Evolutionary conservation across 1,140 invertebrate genomes (phyloP).

Genomic region (Drosophila dunni): DNA sequence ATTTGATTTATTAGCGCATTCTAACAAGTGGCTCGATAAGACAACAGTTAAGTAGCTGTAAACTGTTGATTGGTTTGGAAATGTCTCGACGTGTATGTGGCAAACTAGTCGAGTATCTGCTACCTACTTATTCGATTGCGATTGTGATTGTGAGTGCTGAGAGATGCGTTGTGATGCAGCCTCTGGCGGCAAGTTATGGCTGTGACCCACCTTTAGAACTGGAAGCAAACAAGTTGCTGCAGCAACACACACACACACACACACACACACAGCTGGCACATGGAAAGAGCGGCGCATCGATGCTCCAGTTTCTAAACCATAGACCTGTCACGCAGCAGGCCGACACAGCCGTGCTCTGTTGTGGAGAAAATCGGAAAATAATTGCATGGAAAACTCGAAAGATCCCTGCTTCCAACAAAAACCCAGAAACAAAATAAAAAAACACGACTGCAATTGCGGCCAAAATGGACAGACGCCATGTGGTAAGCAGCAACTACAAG

Average conservation of each 20-base stretch:
- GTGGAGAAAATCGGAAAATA: conserved; percentile 81
- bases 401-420: conserved; percentile 69
- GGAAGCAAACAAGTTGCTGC: conserved; percentile 46
- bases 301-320: conserved; percentile 76
- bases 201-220: conserved; percentile 75
- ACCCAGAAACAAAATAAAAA: conserved; percentile 14
- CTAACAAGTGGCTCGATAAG: conserved; percentile 57
- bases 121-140: conserved; percentile 17
- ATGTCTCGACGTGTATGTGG: conserved; percentile 53
- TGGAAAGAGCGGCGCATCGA: conserved; percentile 54
- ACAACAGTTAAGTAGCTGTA: conserved; percentile 77
- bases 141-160: conserved; percentile 8
- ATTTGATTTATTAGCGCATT: conserved; percentile 71
- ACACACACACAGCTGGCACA: conserved; percentile 24
- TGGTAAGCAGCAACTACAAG: conserved; percentile 19
- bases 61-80: conserved; percentile 70
- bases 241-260: conserved; percentile 10
- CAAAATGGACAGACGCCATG: conserved; percentile 33
- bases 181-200: conserved; percentile 68
- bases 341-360: conserved; percentile 27
- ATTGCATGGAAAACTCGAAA: conserved; percentile 73
- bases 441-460: conserved; percentile 49
- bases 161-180: conserved; percentile 22
- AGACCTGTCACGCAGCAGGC: conserved; percentile 78
- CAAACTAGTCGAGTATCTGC: conserved; percentile 16